Base-by-base conservation (phyloP, 35 echinoderm and acorn worm genomes). In the Hemicentrotus pulcherrimus region DNA sequence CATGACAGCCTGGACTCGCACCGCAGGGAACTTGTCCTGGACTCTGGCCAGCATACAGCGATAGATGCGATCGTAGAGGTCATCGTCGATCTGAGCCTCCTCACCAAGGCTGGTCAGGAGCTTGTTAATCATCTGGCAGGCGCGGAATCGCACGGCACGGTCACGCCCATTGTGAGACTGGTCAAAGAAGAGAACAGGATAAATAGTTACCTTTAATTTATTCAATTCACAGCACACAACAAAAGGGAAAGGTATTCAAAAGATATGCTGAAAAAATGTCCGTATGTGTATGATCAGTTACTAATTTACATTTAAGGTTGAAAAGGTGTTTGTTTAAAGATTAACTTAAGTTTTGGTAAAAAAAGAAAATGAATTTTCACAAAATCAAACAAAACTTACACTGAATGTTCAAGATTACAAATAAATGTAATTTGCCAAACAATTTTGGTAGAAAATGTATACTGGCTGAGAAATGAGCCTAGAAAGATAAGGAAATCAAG, bases 81-180 rank as follows among this genome's bases (percentile, higher is more conserved):
- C 98, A 86, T 99, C 98, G 86, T 99, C 98, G 58, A 99, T 99
- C 95, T 97, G 96, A 12, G 98, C 98, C 31, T 99, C 97, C n/a
- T 99, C 96, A 9, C 96, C 96, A 46, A 99, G 95, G 46, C 60
- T 95, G 94, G 61, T 92, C n/a, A 99, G 92, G 10, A 99, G 94
- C 86, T 99, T 99, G 94, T 99, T 99, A 55, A 99, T 95, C 94
- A 99, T 95, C 70, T 99, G 98, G 94, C 98, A 99, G 35, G 94
- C 94, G 15, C 98, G 98, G 86, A 99, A 99, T 52, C 98, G 96
- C 12, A 99, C 98, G 9, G 98, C 98, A 46, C 97, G 96, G 85
- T 97, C 95, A 19, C 95, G 96, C 24, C 95, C 98, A 95, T 97
- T 96, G 86, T 99, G 97, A 35, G 92, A 89, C 98, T 99, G 50